Evolutionary conservation across 2,888 invertebrate genomes (phyloP).

Genomic region (Argyresthia goedartella): DNA sequence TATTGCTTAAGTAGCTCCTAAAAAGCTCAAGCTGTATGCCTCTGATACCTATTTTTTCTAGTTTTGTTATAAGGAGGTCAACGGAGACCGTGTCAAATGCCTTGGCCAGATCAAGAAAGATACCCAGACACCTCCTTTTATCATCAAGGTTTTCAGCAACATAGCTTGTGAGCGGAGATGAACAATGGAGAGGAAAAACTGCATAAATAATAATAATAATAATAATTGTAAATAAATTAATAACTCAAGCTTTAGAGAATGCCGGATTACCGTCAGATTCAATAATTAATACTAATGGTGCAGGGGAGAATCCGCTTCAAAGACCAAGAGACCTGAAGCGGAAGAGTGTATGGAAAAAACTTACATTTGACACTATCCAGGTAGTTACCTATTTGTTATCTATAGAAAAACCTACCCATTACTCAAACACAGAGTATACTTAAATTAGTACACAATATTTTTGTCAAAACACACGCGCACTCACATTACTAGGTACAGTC

Average conservation of each 20-base stretch:
- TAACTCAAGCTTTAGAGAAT: neutral
- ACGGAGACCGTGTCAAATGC: no score
- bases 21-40: no score
- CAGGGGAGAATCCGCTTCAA: neutral
- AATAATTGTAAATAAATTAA: no score
- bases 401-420: neutral
- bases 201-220: no score
- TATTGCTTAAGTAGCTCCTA: no score
- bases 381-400: neutral
- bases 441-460: neutral
- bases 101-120: no score
- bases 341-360: neutral
- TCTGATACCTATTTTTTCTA: no score
- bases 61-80: no score
- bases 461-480: neutral
- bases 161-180: no score
- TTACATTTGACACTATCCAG: neutral
- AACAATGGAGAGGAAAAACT: no score
- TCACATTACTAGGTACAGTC: neutral
- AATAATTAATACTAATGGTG: neutral
- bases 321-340: neutral
- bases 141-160: no score
- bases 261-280: neutral
- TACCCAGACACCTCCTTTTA: no score
- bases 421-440: neutral